These are phyloP conservation scores for Cetoscarus ocellatus DNA, from an alignment of 2,797 vertebrate species.

Conservation along the genomic window DNA sequence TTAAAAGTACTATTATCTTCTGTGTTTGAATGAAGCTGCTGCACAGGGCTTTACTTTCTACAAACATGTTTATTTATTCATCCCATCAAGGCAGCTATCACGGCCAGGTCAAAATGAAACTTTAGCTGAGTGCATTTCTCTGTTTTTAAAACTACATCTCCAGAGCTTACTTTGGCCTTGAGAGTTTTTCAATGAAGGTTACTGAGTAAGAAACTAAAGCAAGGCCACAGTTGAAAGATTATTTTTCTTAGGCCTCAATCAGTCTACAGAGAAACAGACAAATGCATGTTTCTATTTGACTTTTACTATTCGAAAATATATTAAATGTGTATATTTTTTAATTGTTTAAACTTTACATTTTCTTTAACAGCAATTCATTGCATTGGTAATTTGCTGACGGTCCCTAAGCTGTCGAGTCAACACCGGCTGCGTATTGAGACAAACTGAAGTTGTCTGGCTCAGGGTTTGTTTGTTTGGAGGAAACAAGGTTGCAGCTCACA, in stretches of 20 bases:
- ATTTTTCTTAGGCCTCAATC: too few relatives aligned
- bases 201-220: constrained; percentile 2
- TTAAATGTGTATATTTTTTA: too few relatives aligned
- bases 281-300: neutral
- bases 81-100: constrained; percentile 25
- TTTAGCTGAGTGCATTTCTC: constrained; percentile 16
- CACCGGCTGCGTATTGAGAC: too few relatives aligned
- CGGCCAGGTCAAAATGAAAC: constrained; percentile 36
- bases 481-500: too few relatives aligned
- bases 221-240: neutral
- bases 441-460: too few relatives aligned
- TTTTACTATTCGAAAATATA: too few relatives aligned
- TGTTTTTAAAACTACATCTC: constrained; percentile 11
- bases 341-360: too few relatives aligned
- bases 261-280: neutral
- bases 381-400: too few relatives aligned
- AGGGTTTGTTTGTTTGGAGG: too few relatives aligned
- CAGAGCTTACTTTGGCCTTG: constrained; percentile 10
- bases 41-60: constrained; percentile 10
- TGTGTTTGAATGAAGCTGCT: neutral
- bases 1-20: constrained; percentile 10
- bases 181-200: constrained; percentile 1
- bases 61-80: constrained; percentile 56
- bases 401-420: too few relatives aligned
- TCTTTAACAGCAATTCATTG: too few relatives aligned